phyloP scores from a whole-genome alignment of 1,140 invertebrate genomes.

The Cephus cinctus region DNA sequence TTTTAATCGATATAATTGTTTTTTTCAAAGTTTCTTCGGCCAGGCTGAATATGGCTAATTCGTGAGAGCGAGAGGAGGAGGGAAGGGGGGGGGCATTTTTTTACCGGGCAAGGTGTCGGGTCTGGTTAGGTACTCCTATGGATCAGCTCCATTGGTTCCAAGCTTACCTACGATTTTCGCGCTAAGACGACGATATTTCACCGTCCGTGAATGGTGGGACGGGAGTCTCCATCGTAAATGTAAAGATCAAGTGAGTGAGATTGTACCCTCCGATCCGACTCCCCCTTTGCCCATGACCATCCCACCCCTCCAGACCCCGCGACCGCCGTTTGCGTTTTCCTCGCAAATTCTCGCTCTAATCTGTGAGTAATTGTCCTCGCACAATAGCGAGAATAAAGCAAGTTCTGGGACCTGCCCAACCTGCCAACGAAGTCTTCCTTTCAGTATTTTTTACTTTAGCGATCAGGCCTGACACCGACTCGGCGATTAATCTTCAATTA shows the following conservation, averaged over 20 bases:
- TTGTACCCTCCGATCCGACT: slow-evolving; percentile 15
- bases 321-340: slow-evolving; percentile 8
- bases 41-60: too few species aligned
- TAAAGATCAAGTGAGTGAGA: slow-evolving; percentile 41
- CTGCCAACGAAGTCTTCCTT: slow-evolving; percentile 15
- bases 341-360: slow-evolving; percentile 47
- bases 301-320: slow-evolving; percentile 3
- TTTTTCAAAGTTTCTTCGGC: too few species aligned
- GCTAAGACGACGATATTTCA: slow-evolving; percentile 40
- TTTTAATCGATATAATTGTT: too few species aligned
- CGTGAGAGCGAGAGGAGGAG: too few species aligned
- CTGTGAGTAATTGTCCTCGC: slow-evolving; percentile 43
- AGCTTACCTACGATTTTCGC: too few species aligned
- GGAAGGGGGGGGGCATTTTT: too few species aligned
- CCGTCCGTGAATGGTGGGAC: slow-evolving; percentile 21
- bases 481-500: slow-evolving; percentile 44
- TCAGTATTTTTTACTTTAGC: slow-evolving; percentile 17
- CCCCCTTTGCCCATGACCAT: slow-evolving; percentile 16
- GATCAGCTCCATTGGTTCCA: too few species aligned
- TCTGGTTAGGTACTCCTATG: too few species aligned
- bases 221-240: slow-evolving; percentile 32
- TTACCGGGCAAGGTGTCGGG: too few species aligned
- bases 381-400: slow-evolving; percentile 13
- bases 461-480: slow-evolving; percentile 21
- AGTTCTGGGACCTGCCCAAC: slow-evolving; percentile 18